Base-by-base conservation (phyloP, 1,140 invertebrate species). In the Drosophila lowei region DNA sequence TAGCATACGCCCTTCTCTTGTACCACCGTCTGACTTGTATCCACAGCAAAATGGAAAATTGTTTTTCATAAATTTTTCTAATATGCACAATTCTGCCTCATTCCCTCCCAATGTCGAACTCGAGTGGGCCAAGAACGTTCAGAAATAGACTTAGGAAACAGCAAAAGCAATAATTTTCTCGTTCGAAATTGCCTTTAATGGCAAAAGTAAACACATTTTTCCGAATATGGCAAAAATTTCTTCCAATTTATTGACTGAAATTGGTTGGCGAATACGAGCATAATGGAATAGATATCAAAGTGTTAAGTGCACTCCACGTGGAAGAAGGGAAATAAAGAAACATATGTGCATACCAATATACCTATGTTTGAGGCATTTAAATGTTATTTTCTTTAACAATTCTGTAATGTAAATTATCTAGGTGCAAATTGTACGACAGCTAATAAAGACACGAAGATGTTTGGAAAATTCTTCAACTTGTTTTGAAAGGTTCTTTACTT, bases 51-150 rank as follows among this genome's bases (percentile, higher is more conserved):
- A 50, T 79, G 47, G 42, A 58, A 65, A 80, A 81, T 86, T 67
- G 65, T 85, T 81, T 66, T 71, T 71, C 49, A 50, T 74, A 70
- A 56, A 65, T 68, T 74, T 73, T 77, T 77, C 34, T 60, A 79
- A 77, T 73, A 68, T 79, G 44, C 52, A 47, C 53, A 77, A 72
- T 73, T 79, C 65, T n/a, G 44, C 7, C 48, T 57, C 15, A 21
- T 44, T 46, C 55, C 30, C 59, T 46, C 70, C 54, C 43, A 50
- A 43, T 34, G 58, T 42, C 23, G 7, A 46, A 52, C 47, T 34
- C 41, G 44, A 25, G 42, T 44, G n/a, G 41, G 15, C 23, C 2
- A 9, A 8, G 38, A 28, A 38, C n/a, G 38, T 21, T 38, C n/a
- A 6, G n/a, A 23, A 41, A 41, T 46, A 50, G 68, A 52, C 70